Conservation (phyloP, 2,113 vertebrate genomes). For the Falco punctatus region DNA sequence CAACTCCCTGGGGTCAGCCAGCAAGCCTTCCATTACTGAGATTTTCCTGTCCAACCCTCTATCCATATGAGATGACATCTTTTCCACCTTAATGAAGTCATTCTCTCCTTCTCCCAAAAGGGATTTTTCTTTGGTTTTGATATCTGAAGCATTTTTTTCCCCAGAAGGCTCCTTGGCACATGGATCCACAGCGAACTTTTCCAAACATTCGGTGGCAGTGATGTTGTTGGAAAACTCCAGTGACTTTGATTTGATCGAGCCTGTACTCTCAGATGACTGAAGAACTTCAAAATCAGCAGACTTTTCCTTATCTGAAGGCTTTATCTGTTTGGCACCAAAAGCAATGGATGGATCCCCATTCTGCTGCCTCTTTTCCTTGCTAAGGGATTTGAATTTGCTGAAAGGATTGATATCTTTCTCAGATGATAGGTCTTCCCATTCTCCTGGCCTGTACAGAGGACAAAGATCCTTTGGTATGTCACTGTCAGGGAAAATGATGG, state of each 20-base stretch:
- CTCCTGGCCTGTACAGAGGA: constrained; percentile 99
- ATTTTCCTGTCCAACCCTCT: constrained; percentile 47
- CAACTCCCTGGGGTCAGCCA: constrained; percentile 28
- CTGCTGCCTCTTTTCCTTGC: constrained; percentile 82
- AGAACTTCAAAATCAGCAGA: constrained; percentile 56
- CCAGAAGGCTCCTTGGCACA: constrained; percentile 34
- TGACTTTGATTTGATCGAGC: constrained; percentile 45
- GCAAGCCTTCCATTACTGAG: constrained; percentile 44
- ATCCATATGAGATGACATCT: constrained; percentile 32
- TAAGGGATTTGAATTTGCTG: constrained; percentile 91
- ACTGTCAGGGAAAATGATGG: constrained; percentile 84
- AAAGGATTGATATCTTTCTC: constrained; percentile 95
- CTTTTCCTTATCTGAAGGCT: constrained; percentile 52
- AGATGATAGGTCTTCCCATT: constrained; percentile 96
- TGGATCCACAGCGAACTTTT: background rate
- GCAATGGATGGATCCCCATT: constrained; percentile 39
- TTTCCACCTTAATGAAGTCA: constrained; percentile 73
- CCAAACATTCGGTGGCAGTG: background rate
- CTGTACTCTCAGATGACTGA: constrained; percentile 38
- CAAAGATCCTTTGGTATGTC: constrained; percentile 99
- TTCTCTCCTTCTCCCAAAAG: constrained; percentile 44
- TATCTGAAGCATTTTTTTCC: background rate
- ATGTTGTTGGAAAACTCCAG: constrained; percentile 34
- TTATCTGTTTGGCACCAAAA: constrained; percentile 18
- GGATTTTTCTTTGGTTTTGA: constrained; percentile 74